phyloP scores from a whole-genome alignment of 2,888 invertebrate genomes.

The Gandaritis pyraliata region DNA sequence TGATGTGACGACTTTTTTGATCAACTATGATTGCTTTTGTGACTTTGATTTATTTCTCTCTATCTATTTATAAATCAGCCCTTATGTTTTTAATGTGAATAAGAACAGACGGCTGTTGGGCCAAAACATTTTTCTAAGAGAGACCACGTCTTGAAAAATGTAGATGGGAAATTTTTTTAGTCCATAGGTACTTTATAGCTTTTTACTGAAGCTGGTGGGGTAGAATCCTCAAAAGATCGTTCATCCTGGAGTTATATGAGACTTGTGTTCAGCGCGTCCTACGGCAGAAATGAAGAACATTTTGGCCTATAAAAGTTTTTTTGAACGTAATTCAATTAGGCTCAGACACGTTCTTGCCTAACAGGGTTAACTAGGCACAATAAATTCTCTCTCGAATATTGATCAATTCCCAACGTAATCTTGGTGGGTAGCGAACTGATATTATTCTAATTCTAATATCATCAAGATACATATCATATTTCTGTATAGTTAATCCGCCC shows the following conservation, averaged over 20 bases:
- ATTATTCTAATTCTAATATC: slow-evolving; percentile 45
- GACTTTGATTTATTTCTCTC: neutral
- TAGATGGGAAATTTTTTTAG: no score
- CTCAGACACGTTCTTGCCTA: slow-evolving; percentile 9
- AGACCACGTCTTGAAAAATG: neutral
- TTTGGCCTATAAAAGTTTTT: neutral
- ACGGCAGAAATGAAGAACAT: no score
- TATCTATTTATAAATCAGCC: neutral
- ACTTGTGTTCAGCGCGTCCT: no score
- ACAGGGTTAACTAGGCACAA: slow-evolving; percentile 30
- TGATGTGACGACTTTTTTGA: neutral
- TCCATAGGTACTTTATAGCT: no score
- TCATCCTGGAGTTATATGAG: no score
- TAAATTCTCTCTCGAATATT: slow-evolving; percentile 35
- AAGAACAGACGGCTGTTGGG: neutral
- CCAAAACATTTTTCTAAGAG: neutral
- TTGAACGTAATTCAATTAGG: slow-evolving; percentile 9
- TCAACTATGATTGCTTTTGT: neutral
- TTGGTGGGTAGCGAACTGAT: slow-evolving; percentile 35
- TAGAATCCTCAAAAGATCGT: no score
- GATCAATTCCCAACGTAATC: slow-evolving; percentile 36
- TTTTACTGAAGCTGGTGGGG: no score
- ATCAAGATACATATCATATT: slow-evolving; percentile 42
- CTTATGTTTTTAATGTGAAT: neutral
- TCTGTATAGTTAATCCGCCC: slow-evolving; percentile 38